These are phyloP conservation scores for Goniozus legneri DNA, from an alignment of 1,140 invertebrate species.

Conservation along the genomic window DNA sequence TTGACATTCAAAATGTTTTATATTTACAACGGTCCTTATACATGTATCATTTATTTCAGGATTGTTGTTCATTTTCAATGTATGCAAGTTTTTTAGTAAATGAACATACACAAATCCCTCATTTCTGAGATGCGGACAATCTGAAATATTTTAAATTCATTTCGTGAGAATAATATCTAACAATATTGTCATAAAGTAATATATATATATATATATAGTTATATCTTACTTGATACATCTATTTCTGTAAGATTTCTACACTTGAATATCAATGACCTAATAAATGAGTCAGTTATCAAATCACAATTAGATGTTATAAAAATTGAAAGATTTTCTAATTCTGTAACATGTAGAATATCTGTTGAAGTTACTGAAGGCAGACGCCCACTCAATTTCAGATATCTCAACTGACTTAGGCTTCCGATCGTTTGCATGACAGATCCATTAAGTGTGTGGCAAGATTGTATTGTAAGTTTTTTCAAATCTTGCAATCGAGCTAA, in stretches of 20 bases:
- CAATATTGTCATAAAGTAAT: no score
- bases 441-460: conserved; percentile 18
- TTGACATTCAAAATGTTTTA: conserved; percentile 30
- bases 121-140: conserved; percentile 22
- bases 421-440: conserved; percentile 21
- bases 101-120: no score
- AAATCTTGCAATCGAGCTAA: conserved; percentile 26
- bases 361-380: background rate
- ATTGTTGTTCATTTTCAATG: conserved; percentile 28
- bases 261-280: conserved; percentile 18
- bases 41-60: conserved; percentile 18
- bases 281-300: conserved; percentile 19
- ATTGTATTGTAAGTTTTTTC: conserved; percentile 20
- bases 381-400: conserved; percentile 17
- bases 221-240: no score
- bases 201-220: no score
- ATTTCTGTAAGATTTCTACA: conserved; percentile 24
- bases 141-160: no score
- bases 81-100: no score
- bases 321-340: conserved; percentile 30
- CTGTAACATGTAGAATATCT: conserved; percentile 20
- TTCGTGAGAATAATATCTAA: no score
- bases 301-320: conserved; percentile 20
- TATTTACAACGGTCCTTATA: conserved; percentile 17
- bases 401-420: conserved; percentile 16